Conservation (phyloP, 2,888 invertebrate genomes). For the Troilus luridus region DNA sequence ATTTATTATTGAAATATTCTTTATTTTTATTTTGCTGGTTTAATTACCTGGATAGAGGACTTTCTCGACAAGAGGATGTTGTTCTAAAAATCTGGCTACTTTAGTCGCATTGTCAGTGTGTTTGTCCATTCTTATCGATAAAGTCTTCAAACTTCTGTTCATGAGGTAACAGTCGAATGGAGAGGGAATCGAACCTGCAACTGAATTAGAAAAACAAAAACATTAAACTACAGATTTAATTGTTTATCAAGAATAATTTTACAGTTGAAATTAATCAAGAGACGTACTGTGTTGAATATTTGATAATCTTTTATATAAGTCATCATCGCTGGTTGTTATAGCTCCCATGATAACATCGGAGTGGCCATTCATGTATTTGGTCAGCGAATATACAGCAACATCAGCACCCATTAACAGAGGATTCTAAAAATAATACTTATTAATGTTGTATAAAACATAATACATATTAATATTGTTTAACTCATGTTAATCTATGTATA, state of each 20-base stretch:
- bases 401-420: slow-evolving; percentile 94
- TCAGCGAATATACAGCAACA: slow-evolving; percentile 90
- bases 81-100: slow-evolving; percentile 86
- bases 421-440: slow-evolving; percentile 72
- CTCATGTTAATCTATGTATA: too few relatives aligned
- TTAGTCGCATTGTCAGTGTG: slow-evolving; percentile 84
- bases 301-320: slow-evolving; percentile 79
- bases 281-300: slow-evolving; percentile 89
- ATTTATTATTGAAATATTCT: not conserved
- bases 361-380: slow-evolving; percentile 99
- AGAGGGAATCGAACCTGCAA: slow-evolving; percentile 93
- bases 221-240: not conserved
- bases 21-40: not conserved
- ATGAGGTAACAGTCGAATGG: slow-evolving; percentile 97
- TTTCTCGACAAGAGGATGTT: slow-evolving; percentile 83
- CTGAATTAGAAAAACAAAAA: slow-evolving; percentile 70
- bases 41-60: slow-evolving; percentile 84
- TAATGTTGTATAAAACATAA: not conserved
- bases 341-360: slow-evolving; percentile 98
- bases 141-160: slow-evolving; percentile 92
- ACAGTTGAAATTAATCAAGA: not conserved
- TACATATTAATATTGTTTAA: not conserved
- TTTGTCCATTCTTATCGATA: slow-evolving; percentile 91
- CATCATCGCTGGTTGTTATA: slow-evolving; percentile 80
- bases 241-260: not conserved